Evolutionary conservation across 2,113 vertebrate species (phyloP).

Genomic region (Fregetta grallaria): DNA sequence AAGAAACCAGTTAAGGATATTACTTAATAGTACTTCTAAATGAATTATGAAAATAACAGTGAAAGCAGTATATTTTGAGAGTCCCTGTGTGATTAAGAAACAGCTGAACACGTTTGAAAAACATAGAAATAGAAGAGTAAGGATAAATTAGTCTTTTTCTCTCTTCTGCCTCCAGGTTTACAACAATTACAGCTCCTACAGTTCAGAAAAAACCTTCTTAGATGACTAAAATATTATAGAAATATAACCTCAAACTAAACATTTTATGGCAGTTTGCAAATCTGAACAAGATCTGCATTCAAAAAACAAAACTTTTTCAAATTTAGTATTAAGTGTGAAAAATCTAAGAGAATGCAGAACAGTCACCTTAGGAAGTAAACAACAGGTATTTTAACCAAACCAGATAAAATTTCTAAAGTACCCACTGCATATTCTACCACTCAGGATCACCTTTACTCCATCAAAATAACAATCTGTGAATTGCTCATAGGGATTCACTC

Average conservation of each 20-base stretch:
- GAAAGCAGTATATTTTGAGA: not conserved
- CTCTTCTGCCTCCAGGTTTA: not conserved
- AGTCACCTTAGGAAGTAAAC: not conserved
- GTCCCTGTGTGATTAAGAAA: not conserved
- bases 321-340: not conserved
- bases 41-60: not conserved
- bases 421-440: not conserved
- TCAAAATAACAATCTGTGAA: not conserved
- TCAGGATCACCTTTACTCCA: not conserved
- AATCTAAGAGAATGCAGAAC: not conserved
- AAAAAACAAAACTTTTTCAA: not conserved
- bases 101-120: not conserved
- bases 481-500: not conserved
- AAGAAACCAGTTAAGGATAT: not conserved
- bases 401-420: not conserved
- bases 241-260: not conserved
- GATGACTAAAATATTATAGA: not conserved
- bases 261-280: not conserved
- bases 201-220: not conserved
- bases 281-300: not conserved
- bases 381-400: not conserved
- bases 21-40: not conserved
- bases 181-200: not conserved
- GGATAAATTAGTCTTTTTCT: not conserved
- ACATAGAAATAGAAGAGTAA: not conserved